These are phyloP conservation scores for Manis javanica DNA, from an alignment of 2,797 vertebrate genomes.

Conservation along the genomic window DNA sequence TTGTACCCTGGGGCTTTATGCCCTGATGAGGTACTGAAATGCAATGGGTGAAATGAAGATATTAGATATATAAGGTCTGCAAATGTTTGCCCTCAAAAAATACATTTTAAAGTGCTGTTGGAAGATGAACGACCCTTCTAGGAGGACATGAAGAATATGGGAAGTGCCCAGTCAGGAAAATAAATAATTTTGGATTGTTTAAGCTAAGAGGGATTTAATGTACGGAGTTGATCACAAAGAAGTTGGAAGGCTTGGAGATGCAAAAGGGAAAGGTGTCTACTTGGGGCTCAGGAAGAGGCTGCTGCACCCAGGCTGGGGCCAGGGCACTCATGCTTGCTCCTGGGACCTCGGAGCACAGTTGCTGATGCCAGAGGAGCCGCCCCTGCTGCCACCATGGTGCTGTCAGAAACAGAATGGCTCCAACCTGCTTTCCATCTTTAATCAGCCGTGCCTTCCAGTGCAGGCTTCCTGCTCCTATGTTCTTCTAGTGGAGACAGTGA, in stretches of 20 bases:
- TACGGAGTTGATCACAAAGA: not conserved
- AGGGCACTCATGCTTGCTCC: no score
- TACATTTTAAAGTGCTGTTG: not conserved
- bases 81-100: not conserved
- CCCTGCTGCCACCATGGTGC: not conserved
- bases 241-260: not conserved
- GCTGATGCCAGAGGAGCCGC: not conserved
- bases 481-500: no score
- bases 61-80: not conserved
- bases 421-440: not conserved
- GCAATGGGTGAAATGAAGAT: not conserved
- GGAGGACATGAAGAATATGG: not conserved
- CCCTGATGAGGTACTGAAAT: not conserved
- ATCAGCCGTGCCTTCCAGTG: not conserved
- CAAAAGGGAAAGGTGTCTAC: not conserved
- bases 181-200: not conserved
- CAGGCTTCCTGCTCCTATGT: not conserved
- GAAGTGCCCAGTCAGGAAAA: not conserved
- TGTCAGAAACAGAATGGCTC: not conserved
- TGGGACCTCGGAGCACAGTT: no score
- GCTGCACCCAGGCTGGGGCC: not conserved
- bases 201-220: not conserved
- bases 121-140: not conserved
- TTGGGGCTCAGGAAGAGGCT: not conserved
- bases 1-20: conserved; percentile 11